phyloP scores from a whole-genome alignment of 2,113 vertebrate species.

The Thryonomys swinderianus region DNA sequence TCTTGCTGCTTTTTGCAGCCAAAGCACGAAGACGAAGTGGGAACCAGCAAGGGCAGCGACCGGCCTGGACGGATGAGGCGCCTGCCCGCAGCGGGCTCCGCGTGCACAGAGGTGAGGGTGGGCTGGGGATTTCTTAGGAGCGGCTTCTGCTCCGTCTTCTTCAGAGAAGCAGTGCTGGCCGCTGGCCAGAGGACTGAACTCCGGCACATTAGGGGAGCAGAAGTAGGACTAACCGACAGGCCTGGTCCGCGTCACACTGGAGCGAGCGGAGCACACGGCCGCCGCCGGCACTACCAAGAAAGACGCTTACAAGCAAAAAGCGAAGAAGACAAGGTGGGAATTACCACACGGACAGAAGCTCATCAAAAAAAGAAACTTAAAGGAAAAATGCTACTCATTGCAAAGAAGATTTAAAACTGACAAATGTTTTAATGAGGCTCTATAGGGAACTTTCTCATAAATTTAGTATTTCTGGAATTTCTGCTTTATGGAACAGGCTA shows the following conservation, averaged over 20 bases:
- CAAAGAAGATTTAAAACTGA: neutral
- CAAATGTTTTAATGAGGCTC: too few species aligned
- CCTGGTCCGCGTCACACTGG: neutral
- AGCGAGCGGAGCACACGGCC: neutral
- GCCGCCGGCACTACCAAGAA: neutral
- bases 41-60: neutral
- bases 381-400: neutral
- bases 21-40: neutral
- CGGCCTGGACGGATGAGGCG: neutral
- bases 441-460: too few species aligned
- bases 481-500: too few species aligned
- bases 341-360: neutral
- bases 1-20: neutral
- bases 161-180: neutral
- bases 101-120: neutral
- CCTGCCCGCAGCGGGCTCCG: neutral
- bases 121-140: neutral
- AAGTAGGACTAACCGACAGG: neutral
- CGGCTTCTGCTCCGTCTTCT: neutral
- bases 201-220: too few species aligned
- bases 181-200: too few species aligned
- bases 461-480: too few species aligned
- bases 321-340: neutral
- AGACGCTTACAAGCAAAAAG: constrained; percentile 18
- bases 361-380: neutral